Evolutionary conservation across 2,797 vertebrate species (phyloP), one percentile per base, ranked within the genome.

Genomic region (Lithobates sylvaticus): DNA sequence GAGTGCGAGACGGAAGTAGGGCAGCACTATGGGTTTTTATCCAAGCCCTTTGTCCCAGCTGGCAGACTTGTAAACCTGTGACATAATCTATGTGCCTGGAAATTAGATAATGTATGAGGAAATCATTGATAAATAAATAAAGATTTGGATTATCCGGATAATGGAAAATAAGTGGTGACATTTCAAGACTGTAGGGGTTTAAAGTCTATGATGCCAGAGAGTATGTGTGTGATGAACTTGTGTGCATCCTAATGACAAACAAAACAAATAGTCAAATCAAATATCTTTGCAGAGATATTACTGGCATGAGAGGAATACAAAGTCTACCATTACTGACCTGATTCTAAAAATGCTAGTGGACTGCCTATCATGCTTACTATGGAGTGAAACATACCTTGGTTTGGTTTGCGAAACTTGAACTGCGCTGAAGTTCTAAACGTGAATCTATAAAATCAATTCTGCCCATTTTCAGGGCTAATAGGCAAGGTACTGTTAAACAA

Each of bases 111-210:
- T 72, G 44, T 47, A 72, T 39, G 47, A 72, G 44, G 68, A 81
- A 81, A 70, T 36, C 44, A 81, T 81, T 47, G 54, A 61, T 61
- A 61, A 81, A 81, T 81, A 81, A 81, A 71, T 81, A 54, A 81
- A 54, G 6, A 44, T 36, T 71, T 36, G 78, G 29, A 71, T 58
- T 81, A 70, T 80, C 61, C 12, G 10, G 10, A 70, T 80, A 54
- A n/a, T 54, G 29, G 29, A 44, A 68, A 80, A 54, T 8, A 29
- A 12, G 27, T 80, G 68, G 27, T 21, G 21, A 61, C 67, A 71
- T 54, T 18, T n/a, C 27, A 21, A 47, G 5, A 10, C 21, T 34
- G 26, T 44, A 80, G 32, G 29, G 32, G 16, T 69, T 68, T 32
- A 36, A 50, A 34, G 29, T 71, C 34, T 21, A 58, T 36, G 23